Evolutionary conservation across 2,888 invertebrate genomes (phyloP), one percentile per base, ranked within the genome.

Genomic region (Meteorus colon): DNA sequence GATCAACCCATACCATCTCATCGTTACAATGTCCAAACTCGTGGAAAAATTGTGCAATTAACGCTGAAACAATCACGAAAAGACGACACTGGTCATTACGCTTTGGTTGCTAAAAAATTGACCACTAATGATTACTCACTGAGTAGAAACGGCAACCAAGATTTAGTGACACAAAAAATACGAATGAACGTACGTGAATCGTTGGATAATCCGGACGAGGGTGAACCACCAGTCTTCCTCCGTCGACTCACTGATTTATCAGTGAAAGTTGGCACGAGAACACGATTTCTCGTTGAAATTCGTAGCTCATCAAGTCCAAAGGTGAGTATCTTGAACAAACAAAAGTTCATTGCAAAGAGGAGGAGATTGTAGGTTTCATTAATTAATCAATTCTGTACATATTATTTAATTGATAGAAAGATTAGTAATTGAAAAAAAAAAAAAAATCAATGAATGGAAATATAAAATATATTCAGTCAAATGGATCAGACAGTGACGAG

Each of bases 181-280:
- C 86, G 86, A 69, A 79, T 89, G 73, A 86, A 78, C 74, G 84
- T 89, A 51, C 86, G 87, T 73, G 88, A 88, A 70, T 81, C 85
- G n/a, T 82, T 81, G 41, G 80, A 79, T 24, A 82, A 85, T n/a
- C 76, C 76, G 45, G 90, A 91, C 60, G 91, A 91, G 1, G 93
- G 94, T 70, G 94, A 94, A 78, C 95, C 95, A 12, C 97, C 98
- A 31, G 92, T 94, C 81, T 97, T 98, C 90, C 91, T 96, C 78
- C 92, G 97, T 78, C 92, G 96, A 79, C 93, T 97, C 72, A 95
- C 94, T 86, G 96, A 97, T 90, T 93, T 97, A 73, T 94, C 95
- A 16, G 96, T 96, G 77, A 96, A 97, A 91, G 96, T 97, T 86
- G 97, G 97, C 86, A 96, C 96, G 62, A 92, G 96, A 85, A 95